Evolutionary conservation across 2,888 invertebrate genomes (phyloP), one percentile per base, ranked within the genome.

Genomic region (Platynereis dumerilii): DNA sequence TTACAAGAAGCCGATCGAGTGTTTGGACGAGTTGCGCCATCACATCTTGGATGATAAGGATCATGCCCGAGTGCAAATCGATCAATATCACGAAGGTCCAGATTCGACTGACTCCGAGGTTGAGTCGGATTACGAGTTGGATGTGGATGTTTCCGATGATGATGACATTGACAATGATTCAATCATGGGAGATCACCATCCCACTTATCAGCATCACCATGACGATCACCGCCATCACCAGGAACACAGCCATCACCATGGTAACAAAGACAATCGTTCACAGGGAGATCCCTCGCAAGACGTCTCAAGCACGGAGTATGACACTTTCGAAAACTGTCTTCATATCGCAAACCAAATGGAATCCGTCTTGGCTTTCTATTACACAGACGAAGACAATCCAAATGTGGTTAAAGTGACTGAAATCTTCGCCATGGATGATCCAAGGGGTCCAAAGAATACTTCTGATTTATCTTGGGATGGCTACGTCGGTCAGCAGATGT

Each of bases 391-490:
- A 24, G 44, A 66, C 29, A 60, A 74, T 54, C 66, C 69, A 17
- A 63, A 55, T n/a, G 83, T 90, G 89, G 89, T 93, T 76, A 91
- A 92, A 85, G 90, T 94, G 76, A 93, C 93, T 0, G 93, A 94
- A 86, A 93, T 94, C 76, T 93, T 91, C 81, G 93, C 94, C 22
- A 53, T 71, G n/a, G 58, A 62, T 28, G 57, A 62, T 20, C 44
- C 56, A 20, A 12, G n/a, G 26, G 27, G 26, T 5, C 55, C 55
- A 7, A 26, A 55, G 17, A 34, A 12, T 34, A 34, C 34, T 7
- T 12, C 34, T 7, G 34, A 34, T 5, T 12, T 34, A 5, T 34
- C 34, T 7, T 34, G 34, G 34, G 34, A 34, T 34, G 34, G 34
- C 12, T 34, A 34, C 12, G 34, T 34, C 12, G 34, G 34, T 7